Evolutionary conservation across 2,797 vertebrate species (phyloP).

Genomic region (Cyprinella venusta): DNA sequence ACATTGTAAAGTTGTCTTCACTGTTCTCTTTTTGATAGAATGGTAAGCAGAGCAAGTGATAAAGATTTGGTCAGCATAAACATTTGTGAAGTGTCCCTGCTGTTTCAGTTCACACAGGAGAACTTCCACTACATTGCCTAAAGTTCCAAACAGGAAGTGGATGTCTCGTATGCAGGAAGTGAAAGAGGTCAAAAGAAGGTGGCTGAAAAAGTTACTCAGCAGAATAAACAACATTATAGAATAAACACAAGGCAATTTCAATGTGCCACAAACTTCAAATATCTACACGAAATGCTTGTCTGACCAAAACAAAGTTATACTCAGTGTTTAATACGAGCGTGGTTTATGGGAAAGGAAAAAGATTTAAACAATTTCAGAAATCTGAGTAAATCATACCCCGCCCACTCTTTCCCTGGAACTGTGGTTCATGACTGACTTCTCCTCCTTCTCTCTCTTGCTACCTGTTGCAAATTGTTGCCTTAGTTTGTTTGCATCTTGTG

Average conservation of each 20-base stretch:
- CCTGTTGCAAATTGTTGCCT: conserved; percentile 68
- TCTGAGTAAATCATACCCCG: conserved; percentile 9
- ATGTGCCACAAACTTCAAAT: neutral
- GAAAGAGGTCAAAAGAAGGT: conserved; percentile 12
- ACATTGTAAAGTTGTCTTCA: neutral
- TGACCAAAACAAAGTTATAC: neutral
- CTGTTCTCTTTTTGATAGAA: neutral
- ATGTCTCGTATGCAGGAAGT: conserved; percentile 45
- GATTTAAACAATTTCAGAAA: conserved; percentile 4
- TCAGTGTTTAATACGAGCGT: neutral
- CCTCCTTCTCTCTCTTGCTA: conserved; percentile 21
- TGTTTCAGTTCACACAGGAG: conserved; percentile 11
- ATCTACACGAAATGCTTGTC: conserved; percentile 3
- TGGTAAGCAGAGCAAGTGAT: neutral
- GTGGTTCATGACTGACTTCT: neutral
- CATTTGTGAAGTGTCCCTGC: neutral
- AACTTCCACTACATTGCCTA: conserved; percentile 22
- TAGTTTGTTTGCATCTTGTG: conserved; percentile 65
- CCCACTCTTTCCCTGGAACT: neutral
- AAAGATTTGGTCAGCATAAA: neutral
- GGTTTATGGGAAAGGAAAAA: conserved; percentile 9
- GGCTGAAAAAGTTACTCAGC: conserved; percentile 3
- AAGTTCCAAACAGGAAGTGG: conserved; percentile 52
- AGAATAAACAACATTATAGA: conserved; percentile 9
- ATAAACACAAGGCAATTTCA: neutral